phyloP scores from a whole-genome alignment of 2,888 invertebrate species.

The Ethmia dodecea region DNA sequence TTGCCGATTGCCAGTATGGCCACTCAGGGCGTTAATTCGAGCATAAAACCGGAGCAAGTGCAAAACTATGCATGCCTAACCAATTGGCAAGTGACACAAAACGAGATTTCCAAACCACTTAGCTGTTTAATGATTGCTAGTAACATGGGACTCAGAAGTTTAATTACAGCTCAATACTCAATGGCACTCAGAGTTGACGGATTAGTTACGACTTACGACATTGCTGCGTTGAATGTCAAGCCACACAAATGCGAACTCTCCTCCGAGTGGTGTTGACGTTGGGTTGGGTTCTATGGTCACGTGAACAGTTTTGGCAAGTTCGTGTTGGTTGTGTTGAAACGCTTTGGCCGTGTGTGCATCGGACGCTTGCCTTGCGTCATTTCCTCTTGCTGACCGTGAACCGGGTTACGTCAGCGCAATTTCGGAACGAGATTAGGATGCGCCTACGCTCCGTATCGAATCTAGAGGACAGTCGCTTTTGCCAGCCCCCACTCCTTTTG shows the following conservation, averaged over 20 bases:
- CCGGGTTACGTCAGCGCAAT: constrained; percentile 63
- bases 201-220: constrained; percentile 18
- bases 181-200: constrained; percentile 16
- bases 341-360: constrained; percentile 33
- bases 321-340: constrained; percentile 46
- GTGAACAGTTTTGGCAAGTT: constrained; percentile 52
- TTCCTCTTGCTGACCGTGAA: constrained; percentile 74
- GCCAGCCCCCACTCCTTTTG: no score
- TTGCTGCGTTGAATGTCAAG: constrained; percentile 23
- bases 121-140: not conserved
- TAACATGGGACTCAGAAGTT: constrained; percentile 15
- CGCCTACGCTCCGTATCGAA: constrained; percentile 37
- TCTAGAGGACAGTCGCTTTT: constrained; percentile 44
- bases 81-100: constrained; percentile 8
- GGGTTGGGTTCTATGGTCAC: constrained; percentile 26
- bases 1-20: constrained; percentile 40
- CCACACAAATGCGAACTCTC: constrained; percentile 21
- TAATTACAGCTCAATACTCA: constrained; percentile 26
- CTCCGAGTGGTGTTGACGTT: constrained; percentile 11
- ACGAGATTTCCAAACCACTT: constrained; percentile 1
- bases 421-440: constrained; percentile 57
- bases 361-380: constrained; percentile 63
- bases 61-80: constrained; percentile 27
- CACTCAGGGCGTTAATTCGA: constrained; percentile 29
- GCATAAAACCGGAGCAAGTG: constrained; percentile 29